Base-by-base conservation (phyloP, 1,140 invertebrate species). In the Pogonus chalceus region DNA sequence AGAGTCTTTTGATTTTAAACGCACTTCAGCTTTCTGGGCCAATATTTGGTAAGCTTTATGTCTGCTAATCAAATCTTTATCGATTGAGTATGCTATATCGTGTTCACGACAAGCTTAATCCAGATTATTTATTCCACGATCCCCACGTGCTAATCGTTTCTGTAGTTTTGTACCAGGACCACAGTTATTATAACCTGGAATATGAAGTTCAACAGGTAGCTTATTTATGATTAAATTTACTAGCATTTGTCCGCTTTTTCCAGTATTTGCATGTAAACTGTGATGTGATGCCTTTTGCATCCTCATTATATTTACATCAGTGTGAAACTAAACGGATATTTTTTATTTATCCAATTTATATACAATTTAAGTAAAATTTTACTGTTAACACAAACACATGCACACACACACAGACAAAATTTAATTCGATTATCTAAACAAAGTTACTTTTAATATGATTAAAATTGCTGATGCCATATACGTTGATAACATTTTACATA, bases 21-120 rank as follows among this genome's bases (percentile, higher is more conserved):
- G 55, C 49, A 59, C 10, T 60, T 60, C 68, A 35, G 69, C 67
- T 59, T 64, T 65, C 23, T 65, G 53, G 20, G 60, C 56, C 51
- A 72, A 61, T 46, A 58, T 37, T 53, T 60, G 56, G 60, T 72
- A 68, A 22, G 69, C 71, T 50, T 54, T 49, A 53, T 69, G 39
- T 18, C 39, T 9, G 18, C 18, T 18, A 43, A 3, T 43, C 18
- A 43, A 43, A 43, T 43, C 55, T 16, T 56, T 53, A 56, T 61
- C 53, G 14, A 4, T 31, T 14, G 26, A 31, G 26, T 31, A 31
- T 4, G 26, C 14, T 31, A 31, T 31, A 61, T 61, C 63, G 54
- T 57, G 67, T 47, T 54, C 49, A 49, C 60, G 60, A 53, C 61
- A 67, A 3, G 62, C 58, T 47, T 60, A 31, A 57, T 70, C 65